Evolutionary conservation across 2,888 invertebrate genomes (phyloP), one percentile per base, ranked within the genome.

Genomic region (Xylophagus ater): DNA sequence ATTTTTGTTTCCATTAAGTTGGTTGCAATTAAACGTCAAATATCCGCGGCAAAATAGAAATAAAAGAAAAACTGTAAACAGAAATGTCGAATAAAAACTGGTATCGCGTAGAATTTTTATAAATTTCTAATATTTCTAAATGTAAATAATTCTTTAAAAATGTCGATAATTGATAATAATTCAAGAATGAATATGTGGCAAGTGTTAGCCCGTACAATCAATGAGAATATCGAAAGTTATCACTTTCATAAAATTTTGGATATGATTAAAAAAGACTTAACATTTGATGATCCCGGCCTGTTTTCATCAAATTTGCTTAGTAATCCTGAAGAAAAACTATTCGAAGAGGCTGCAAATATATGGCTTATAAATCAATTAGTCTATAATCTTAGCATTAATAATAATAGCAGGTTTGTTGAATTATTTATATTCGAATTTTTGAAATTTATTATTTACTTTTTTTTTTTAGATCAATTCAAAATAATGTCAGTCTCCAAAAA

Each of bases 401-500:
- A 34, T 20, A 30, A 30, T 10, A 34, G 12, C 14, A 29, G 34
- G 40, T 34, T n/a, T n/a, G n/a, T n/a, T n/a, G n/a, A n/a, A n/a
- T n/a, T n/a, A n/a, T n/a, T n/a, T n/a, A n/a, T n/a, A n/a, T n/a
- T n/a, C n/a, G n/a, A n/a, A n/a, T n/a, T n/a, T n/a, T n/a, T n/a
- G n/a, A n/a, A n/a, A n/a, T n/a, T n/a, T n/a, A n/a, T n/a, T n/a
- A n/a, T n/a, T n/a, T n/a, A n/a, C n/a, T n/a, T 3, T 29, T 21
- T 5, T 28, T 10, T 43, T 43, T 8, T 24, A 61, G 62, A 19
- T 43, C 51, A 21, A 49, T 52, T 23, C 45, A 48, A 6, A 51
- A 53, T n/a, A 59, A 58, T 43, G 44, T 59, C 2, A 42, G 50
- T 23, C 35, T 60, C 18, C 62, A 63, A 24, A 53, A 54, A 19